Evolutionary conservation across 2,113 vertebrate species (phyloP), one percentile per base, ranked within the genome.

Genomic region (Oreochromis aureus): DNA sequence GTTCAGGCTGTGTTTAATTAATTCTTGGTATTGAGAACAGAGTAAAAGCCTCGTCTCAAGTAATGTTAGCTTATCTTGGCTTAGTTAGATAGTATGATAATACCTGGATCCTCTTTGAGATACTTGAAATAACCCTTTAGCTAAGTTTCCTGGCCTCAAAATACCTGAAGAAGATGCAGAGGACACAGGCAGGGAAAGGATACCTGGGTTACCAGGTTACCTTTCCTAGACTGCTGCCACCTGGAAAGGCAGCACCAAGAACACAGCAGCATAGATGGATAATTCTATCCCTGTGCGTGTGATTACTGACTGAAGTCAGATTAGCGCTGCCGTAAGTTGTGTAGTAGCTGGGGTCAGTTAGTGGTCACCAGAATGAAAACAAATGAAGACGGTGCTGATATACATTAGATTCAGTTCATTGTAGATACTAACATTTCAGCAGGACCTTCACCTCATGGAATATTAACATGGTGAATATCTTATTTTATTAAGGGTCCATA

Each of bases 221-320:
- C 36, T 85, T 69, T 82, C 58, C 79, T 79, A 51, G 7, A 53
- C 51, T 55, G 66, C 76, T 69, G 32, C 58, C 32, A 80, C 10
- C 76, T 82, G 89, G 85, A 81, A 87, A 80, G 85, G 81, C 48
- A 84, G 80, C 63, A 86, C 78, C 71, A 71, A 88, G 71, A 88
- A 82, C 86, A 69, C 78, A 19, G 63, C 81, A 30, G 82, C 59
- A 48, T 81, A 61, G 84, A 59, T 82, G 82, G 84, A 76, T 93
- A 92, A 89, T 59, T 91, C 89, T 86, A 71, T 80, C 86, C 83
- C 78, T 80, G 85, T 89, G 86, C 69, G 66, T 86, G 87, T 86
- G 92, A 92, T 94, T 91, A 94, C 85, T 84, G 80, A 89, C 81
- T 82, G 82, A 89, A 81, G 76, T 18, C 87, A 93, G 92, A 94